Base-by-base conservation (phyloP, 2,888 invertebrate species). In the Abrostola tripartita region DNA sequence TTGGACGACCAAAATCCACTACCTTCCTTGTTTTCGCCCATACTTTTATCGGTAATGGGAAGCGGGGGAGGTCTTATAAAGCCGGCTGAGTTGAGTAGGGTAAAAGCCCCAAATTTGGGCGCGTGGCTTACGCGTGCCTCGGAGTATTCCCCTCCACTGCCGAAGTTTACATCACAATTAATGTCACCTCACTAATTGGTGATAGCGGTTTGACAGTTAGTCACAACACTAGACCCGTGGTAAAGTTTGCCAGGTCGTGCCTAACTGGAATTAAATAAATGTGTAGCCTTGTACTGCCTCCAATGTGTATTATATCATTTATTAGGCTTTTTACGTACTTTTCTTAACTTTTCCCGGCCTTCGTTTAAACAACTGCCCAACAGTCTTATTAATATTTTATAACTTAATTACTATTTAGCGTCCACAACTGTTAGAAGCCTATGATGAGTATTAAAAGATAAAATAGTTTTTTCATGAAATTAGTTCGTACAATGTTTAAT, bases 101-200 rank as follows among this genome's bases (percentile, higher is more conserved):
- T 82, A 81, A 81, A 79, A 74, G 79, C 85, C 81, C 83, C 83
- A 83, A 89, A 81, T 79, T 84, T 65, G 52, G 88, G 68, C 90
- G 84, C 90, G 90, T 91, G 91, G 66, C 86, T 50, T 70, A 72
- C 92, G 87, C 91, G 91, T 87, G 91, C 71, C 85, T 74, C 65
- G 42, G 65, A 71, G 69, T 76, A 73, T 70, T 68, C 75, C 82
- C 69, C 79, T 73, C 82, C 79, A 78, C 78, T 81, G 81, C 76
- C 81, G 71, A 88, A 90, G 85, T 90, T 89, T 88, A 88, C 82
- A 88, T 89, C 86, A 86, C 88, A 88, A 89, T 92, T 89, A 88
- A 88, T 88, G 91, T 91, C 89, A 90, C 82, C 79, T 84, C 77
- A 82, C 88, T 90, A 91, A 91, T 91, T 90, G 88, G 85, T 87